A percentile compares a stretch with the other conserved stretches of the same genome.
Evolutionary conservation across 53 echinoderm and acorn worm species (phyloP).

Genomic region (Apostichopus leukothele): DNA sequence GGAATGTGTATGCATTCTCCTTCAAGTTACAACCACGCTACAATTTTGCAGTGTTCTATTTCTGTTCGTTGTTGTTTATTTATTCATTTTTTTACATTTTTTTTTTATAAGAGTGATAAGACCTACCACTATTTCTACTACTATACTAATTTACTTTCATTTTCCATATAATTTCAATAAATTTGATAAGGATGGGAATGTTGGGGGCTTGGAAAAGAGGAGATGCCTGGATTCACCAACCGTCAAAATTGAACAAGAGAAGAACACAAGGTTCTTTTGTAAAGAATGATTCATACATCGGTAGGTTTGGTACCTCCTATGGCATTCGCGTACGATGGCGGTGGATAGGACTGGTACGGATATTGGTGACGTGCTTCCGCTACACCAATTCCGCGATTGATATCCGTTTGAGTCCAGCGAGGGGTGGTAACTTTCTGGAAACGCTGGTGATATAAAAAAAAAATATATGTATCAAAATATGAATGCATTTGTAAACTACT

Average conservation of each 20-base stretch:
- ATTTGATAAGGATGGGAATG: background rate
- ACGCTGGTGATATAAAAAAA: conserved; percentile 58
- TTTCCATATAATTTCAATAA: background rate
- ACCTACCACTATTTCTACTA: background rate
- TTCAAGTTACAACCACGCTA: no score
- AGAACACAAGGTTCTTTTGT: background rate
- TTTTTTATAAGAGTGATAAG: no score
- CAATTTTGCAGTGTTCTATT: no score
- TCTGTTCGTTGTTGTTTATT: no score
- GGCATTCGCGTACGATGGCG: conserved; percentile 86
- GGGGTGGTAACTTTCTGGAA: conserved; percentile 74
- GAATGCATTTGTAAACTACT: background rate
- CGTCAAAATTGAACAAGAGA: background rate
- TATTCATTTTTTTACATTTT: no score
- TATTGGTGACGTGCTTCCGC: conserved; percentile 60
- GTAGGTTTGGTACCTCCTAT: conserved; percentile 69
- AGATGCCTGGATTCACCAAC: background rate
- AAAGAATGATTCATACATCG: conserved; percentile 47
- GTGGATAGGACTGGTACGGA: conserved; percentile 86
- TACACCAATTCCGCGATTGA: conserved; percentile 64
- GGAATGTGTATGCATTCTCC: no score
- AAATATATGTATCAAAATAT: background rate
- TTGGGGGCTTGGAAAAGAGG: background rate
- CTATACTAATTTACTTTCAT: background rate
- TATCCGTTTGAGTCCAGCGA: conserved; percentile 81